phyloP scores from a whole-genome alignment of 2,113 vertebrate species.

The Empidonax traillii region DNA sequence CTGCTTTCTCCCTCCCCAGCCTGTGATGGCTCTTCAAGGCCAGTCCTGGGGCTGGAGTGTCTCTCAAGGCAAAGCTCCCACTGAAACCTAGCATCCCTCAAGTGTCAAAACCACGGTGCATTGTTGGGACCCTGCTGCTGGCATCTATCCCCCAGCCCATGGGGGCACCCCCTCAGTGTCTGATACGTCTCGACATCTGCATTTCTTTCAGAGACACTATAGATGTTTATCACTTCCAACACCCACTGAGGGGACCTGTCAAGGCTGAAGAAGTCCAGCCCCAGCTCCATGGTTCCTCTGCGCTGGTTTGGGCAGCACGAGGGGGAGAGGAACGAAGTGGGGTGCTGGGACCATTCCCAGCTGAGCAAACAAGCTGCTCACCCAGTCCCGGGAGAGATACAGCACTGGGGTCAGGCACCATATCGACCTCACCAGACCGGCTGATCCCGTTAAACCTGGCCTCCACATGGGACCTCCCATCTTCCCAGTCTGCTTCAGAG shows the following conservation, averaged over 20 bases:
- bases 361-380: background rate
- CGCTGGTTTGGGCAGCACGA: accelerated
- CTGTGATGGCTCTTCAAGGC: background rate
- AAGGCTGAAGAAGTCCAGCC: background rate
- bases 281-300: background rate
- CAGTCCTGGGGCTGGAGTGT: background rate
- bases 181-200: background rate
- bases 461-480: accelerated
- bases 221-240: background rate
- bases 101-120: background rate
- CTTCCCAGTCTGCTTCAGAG: background rate
- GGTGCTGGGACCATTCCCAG: background rate
- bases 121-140: background rate
- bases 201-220: background rate
- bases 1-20: background rate
- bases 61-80: background rate
- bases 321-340: accelerated
- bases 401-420: background rate
- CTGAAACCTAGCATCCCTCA: background rate
- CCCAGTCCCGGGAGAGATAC: background rate
- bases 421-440: accelerated
- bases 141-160: background rate
- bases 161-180: too few species aligned
- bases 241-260: background rate
- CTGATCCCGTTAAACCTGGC: background rate